Evolutionary conservation across 2,797 vertebrate species (phyloP).

Genomic region (Myotis vivesi): DNA sequence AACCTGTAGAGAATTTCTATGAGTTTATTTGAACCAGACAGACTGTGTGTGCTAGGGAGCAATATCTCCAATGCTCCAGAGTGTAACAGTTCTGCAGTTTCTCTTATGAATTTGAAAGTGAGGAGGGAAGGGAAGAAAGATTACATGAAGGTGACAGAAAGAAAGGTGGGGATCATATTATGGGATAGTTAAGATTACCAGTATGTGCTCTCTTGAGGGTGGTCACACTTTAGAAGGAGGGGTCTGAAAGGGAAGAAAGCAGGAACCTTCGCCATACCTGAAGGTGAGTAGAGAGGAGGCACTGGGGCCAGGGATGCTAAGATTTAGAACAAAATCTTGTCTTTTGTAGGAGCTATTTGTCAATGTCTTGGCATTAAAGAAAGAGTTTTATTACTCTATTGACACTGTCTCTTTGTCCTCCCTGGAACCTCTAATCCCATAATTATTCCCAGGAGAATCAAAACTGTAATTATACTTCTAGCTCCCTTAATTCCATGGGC

Average conservation of each 20-base stretch:
- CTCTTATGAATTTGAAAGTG: background rate
- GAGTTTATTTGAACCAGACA: background rate
- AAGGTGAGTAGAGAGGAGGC: background rate
- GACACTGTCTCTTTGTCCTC: conserved; percentile 53
- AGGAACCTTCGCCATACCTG: background rate
- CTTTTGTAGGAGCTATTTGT: background rate
- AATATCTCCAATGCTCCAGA: background rate
- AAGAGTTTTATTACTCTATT: conserved; percentile 34
- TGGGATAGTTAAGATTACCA: background rate
- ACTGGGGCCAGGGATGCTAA: background rate
- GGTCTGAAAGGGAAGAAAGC: background rate
- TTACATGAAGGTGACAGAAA: background rate
- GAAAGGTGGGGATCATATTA: background rate
- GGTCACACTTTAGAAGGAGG: background rate
- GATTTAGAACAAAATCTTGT: background rate
- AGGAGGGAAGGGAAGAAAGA: background rate
- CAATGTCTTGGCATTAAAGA: conserved; percentile 11
- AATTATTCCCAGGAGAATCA: conserved; percentile 36
- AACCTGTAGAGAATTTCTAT: background rate
- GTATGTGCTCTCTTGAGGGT: background rate
- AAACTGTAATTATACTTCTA: conserved; percentile 44
- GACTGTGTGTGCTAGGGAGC: background rate
- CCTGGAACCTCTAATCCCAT: conserved; percentile 40
- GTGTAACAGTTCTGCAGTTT: background rate
- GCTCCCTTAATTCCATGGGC: background rate